A percentile compares a stretch with the other conserved stretches of the same genome.
Conservation (phyloP, 2,888 invertebrate genomes). For the Brachypalpus laphriformis region DNA sequence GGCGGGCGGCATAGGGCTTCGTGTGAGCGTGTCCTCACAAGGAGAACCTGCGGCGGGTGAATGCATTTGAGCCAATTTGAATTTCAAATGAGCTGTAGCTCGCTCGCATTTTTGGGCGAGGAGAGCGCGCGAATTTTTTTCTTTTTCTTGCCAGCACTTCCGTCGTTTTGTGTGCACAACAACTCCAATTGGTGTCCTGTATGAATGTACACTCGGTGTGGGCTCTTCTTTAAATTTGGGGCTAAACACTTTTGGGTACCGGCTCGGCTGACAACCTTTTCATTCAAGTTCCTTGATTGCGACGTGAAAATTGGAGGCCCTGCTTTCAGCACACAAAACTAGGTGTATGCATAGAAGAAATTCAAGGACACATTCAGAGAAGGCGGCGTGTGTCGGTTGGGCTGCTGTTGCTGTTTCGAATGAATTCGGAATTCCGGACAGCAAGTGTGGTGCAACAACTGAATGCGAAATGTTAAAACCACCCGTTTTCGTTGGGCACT, state of each 20-base stretch:
- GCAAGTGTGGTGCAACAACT: conserved; percentile 72
- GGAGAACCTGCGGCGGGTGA: conserved; percentile 58
- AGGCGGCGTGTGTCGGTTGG: conserved; percentile 22
- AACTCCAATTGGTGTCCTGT: conserved; percentile 22
- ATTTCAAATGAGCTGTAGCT: conserved; percentile 72
- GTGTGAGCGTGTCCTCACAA: conserved; percentile 35
- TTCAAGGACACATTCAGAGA: conserved; percentile 70
- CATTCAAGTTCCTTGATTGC: conserved; percentile 59
- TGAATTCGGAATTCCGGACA: conserved; percentile 71
- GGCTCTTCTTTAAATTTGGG: conserved; percentile 24
- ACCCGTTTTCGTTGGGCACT: conserved; percentile 33
- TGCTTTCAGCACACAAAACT: conserved; percentile 25
- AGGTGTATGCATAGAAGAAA: conserved; percentile 45
- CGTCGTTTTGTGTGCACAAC: conserved; percentile 13
- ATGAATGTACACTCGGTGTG: background rate
- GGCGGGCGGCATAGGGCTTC: background rate
- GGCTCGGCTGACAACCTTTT: conserved; percentile 46
- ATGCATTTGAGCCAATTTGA: conserved; percentile 73
- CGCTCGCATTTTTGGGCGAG: conserved; percentile 35
- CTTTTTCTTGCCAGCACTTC: conserved; percentile 48
- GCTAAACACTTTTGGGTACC: conserved; percentile 21
- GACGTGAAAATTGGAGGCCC: conserved; percentile 10
- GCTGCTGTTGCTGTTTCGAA: conserved; percentile 50
- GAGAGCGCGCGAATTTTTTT: conserved; percentile 17
- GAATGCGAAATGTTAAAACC: conserved; percentile 74